Percentiles rank a stretch among this genome's conserved stretches.
These are phyloP conservation scores for Eupleurogrammus muticus DNA, from an alignment of 2,797 vertebrate species.

Conservation along the genomic window DNA sequence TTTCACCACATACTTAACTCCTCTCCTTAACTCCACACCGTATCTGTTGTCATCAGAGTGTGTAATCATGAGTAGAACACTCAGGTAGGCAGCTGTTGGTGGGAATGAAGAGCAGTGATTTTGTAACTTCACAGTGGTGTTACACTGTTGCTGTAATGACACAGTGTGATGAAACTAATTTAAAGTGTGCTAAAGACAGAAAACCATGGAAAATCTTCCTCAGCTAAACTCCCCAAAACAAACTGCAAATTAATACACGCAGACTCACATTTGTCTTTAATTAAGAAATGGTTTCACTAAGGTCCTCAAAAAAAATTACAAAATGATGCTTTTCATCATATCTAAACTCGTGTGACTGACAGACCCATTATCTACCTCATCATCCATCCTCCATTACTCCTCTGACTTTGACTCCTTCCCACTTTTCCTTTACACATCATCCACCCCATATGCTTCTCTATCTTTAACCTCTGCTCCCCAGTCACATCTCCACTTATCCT, in stretches of 20 bases:
- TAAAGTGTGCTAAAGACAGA: not conserved
- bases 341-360: constrained; percentile 17
- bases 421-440: constrained; percentile 6
- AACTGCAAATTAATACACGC: too few species aligned
- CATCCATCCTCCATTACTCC: constrained; percentile 6
- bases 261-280: not conserved
- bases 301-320: too few species aligned
- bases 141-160: not conserved
- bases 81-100: constrained; percentile 21
- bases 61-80: constrained; percentile 5
- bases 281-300: too few species aligned
- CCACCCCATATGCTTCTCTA: constrained; percentile 14
- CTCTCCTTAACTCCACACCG: constrained; percentile 1
- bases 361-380: constrained; percentile 1
- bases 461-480: not conserved
- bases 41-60: constrained; percentile 2
- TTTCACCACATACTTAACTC: constrained; percentile 2
- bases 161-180: not conserved
- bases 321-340: too few species aligned
- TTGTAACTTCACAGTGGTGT: not conserved
- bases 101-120: constrained; percentile 7
- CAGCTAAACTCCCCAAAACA: too few species aligned
- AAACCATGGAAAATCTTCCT: not conserved
- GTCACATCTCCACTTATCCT: not conserved
- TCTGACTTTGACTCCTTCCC: not conserved